phyloP scores from a whole-genome alignment of 2,113 vertebrate species.

The Sinocyclocheilus anshuiensis region DNA sequence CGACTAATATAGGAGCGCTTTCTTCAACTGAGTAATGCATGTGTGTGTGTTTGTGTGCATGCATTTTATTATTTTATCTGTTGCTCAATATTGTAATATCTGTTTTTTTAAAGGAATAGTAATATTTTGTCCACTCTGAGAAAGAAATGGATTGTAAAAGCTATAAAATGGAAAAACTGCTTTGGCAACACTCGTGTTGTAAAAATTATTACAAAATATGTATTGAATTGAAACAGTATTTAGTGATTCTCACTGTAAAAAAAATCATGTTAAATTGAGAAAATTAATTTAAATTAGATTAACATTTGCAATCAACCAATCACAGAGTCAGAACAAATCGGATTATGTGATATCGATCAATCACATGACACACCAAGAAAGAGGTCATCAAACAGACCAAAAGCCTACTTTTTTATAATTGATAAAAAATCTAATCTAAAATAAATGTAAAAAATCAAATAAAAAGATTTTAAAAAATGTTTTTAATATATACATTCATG shows the following conservation, averaged over 20 bases:
- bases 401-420: too few relatives aligned
- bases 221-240: neutral
- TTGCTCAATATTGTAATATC: neutral
- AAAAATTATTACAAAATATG: neutral
- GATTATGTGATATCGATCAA: too few relatives aligned
- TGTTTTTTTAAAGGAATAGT: neutral
- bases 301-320: too few relatives aligned
- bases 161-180: neutral
- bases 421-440: too few relatives aligned
- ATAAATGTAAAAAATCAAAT: too few relatives aligned
- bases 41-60: neutral
- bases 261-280: neutral
- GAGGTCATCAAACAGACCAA: too few relatives aligned
- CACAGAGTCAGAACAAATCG: too few relatives aligned
- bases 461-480: too few relatives aligned
- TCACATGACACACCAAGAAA: too few relatives aligned
- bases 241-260: neutral
- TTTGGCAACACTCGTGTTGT: neutral
- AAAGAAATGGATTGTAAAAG: neutral
- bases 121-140: neutral
- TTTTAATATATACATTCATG: neutral
- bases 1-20: neutral
- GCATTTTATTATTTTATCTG: neutral
- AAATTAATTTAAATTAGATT: too few relatives aligned
- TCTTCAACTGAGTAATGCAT: neutral